Conservation (phyloP, 2,113 vertebrate species). For the Zosterops pallidus region DNA sequence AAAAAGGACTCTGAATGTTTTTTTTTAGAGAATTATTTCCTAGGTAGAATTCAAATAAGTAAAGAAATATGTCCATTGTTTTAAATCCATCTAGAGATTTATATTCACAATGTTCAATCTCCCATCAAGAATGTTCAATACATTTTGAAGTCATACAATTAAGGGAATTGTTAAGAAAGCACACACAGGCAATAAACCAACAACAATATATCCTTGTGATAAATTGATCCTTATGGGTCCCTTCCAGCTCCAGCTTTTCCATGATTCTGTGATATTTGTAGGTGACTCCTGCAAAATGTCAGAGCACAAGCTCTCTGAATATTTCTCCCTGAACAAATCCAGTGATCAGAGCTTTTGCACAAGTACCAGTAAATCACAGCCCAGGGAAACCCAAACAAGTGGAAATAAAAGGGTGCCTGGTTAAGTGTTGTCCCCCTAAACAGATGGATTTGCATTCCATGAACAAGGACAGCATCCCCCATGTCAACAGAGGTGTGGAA, state of each 20-base stretch:
- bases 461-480: neutral
- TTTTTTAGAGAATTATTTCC: neutral
- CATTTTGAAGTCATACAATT: neutral
- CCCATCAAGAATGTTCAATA: neutral
- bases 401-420: neutral
- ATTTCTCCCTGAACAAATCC: conserved; percentile 36
- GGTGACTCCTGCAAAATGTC: conserved; percentile 22
- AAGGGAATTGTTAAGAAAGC: neutral
- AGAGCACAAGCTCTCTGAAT: conserved; percentile 14
- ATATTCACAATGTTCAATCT: neutral
- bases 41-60: neutral
- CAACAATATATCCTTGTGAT: neutral
- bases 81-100: neutral
- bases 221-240: neutral
- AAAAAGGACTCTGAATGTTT: neutral
- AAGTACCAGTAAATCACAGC: conserved; percentile 16
- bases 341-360: conserved; percentile 21
- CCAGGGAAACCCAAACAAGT: neutral
- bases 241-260: neutral
- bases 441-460: neutral
- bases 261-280: neutral
- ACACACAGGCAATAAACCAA: conserved; percentile 12
- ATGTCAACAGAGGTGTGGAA: neutral
- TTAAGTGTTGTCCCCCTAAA: neutral
- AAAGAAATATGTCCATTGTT: neutral